Conservation (phyloP, 2,797 vertebrate genomes). For the Tragelaphus oryx region DNA sequence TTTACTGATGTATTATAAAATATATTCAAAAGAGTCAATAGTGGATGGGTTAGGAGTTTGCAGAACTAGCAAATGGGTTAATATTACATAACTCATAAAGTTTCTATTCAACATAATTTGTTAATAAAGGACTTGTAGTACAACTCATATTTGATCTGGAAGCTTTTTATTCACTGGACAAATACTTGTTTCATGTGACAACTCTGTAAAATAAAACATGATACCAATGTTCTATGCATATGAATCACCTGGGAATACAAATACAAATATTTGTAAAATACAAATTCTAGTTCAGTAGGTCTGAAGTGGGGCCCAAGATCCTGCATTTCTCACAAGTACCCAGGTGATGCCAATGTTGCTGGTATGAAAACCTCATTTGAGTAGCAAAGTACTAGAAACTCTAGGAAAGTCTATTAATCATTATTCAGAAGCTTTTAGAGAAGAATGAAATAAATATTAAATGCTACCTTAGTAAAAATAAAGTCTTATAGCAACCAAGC, state of each 20-base stretch:
- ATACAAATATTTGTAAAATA: neutral
- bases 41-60: neutral
- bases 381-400: neutral
- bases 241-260: neutral
- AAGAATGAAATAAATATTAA: neutral
- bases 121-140: neutral
- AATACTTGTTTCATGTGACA: neutral
- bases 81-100: neutral
- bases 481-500: neutral
- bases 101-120: constrained; percentile 18
- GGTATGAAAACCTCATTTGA: neutral
- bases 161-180: constrained; percentile 26
- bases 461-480: neutral
- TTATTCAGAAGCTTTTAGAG: neutral
- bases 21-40: constrained; percentile 10
- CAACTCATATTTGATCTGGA: neutral
- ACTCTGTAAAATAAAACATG: neutral
- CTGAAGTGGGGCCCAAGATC: neutral
- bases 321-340: neutral
- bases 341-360: neutral
- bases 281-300: neutral
- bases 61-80: constrained; percentile 3
- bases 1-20: constrained; percentile 26
- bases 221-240: neutral
- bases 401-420: neutral